Percentiles rank a stretch among this genome's conserved stretches.
Evolutionary conservation across 2,888 invertebrate species (phyloP).

Genomic region (Stenodera caucasica): DNA sequence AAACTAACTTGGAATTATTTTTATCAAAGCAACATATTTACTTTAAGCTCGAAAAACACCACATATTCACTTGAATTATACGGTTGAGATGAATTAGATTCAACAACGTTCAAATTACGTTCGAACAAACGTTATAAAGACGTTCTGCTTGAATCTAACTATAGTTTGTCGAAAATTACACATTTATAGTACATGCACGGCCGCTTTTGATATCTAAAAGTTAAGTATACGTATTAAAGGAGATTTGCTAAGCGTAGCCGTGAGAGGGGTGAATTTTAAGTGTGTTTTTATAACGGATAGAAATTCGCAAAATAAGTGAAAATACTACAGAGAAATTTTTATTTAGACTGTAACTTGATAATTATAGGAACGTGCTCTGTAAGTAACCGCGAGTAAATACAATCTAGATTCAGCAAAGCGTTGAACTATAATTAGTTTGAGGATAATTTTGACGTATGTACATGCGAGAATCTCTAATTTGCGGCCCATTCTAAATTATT

Average conservation of each 20-base stretch:
- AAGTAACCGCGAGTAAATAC: slow-evolving; percentile 39
- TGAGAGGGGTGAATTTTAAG: slow-evolving; percentile 9
- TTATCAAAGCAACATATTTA: neutral
- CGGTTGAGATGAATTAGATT: neutral
- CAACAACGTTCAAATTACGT: neutral
- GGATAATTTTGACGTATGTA: slow-evolving; percentile 38
- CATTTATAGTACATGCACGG: slow-evolving; percentile 9
- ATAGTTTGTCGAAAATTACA: neutral
- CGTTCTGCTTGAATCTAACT: neutral
- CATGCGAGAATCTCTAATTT: slow-evolving; percentile 20
- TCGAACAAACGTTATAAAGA: neutral
- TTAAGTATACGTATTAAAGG: slow-evolving; percentile 8
- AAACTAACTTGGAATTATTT: neutral
- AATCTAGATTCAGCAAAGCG: slow-evolving; percentile 44
- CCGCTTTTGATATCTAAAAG: slow-evolving; percentile 10
- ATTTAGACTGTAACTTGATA: too few species aligned
- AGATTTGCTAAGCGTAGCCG: slow-evolving; percentile 8
- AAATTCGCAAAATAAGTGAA: neutral
- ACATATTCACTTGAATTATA: neutral
- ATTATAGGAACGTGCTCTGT: too few species aligned
- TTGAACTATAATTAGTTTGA: slow-evolving; percentile 45
- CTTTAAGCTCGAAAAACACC: neutral
- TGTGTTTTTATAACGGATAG: slow-evolving; percentile 1
- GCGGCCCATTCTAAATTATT: too few species aligned
- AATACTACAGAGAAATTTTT: too few species aligned